Conservation (phyloP, 2,888 invertebrate species). For the Poecilus cupreus region DNA sequence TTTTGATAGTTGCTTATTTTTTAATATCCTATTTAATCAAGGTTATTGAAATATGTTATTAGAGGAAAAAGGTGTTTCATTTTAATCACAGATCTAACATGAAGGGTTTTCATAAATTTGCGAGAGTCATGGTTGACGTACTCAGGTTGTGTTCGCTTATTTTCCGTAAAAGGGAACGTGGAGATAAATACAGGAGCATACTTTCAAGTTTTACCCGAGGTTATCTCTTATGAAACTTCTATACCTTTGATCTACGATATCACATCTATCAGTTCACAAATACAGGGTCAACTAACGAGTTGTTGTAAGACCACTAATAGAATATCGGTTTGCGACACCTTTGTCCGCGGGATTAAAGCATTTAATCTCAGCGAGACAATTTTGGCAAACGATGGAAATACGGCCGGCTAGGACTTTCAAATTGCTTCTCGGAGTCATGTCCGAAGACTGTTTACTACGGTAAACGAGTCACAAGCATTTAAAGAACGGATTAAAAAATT, state of each 20-base stretch:
- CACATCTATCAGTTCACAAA: background rate
- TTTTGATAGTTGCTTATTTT: too few relatives aligned
- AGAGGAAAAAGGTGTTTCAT: too few relatives aligned
- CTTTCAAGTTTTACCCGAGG: background rate
- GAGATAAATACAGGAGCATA: too few relatives aligned
- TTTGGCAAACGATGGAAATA: background rate
- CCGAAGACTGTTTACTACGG: background rate
- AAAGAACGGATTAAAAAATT: background rate
- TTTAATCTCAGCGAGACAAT: background rate
- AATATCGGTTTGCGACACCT: too few relatives aligned
- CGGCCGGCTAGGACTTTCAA: background rate
- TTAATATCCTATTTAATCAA: too few relatives aligned
- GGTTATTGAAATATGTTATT: too few relatives aligned
- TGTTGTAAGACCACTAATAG: background rate
- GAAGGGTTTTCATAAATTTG: too few relatives aligned
- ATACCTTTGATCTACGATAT: background rate
- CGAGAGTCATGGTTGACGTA: too few relatives aligned
- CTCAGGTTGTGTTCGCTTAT: too few relatives aligned
- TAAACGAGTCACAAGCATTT: background rate
- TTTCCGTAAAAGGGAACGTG: background rate
- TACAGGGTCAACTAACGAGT: background rate
- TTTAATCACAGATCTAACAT: too few relatives aligned
- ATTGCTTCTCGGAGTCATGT: background rate
- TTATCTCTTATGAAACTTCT: background rate
- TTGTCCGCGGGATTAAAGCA: background rate